Conservation (phyloP, 2,797 vertebrate species). For the Paramormyrops hopkinsi region DNA sequence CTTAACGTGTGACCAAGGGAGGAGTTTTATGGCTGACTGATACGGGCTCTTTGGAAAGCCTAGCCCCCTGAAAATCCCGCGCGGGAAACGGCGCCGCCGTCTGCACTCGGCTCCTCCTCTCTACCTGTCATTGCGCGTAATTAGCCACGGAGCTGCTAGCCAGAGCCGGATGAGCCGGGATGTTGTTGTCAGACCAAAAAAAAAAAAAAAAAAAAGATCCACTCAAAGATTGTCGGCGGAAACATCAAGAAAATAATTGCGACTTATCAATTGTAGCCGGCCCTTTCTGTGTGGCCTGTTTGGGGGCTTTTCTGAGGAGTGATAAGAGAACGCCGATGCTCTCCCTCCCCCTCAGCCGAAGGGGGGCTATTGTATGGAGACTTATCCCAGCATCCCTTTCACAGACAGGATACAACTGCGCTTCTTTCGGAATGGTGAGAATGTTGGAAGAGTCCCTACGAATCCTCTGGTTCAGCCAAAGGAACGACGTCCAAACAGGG, state of each 20-base stretch:
- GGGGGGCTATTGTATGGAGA: neutral
- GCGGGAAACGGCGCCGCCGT: constrained; percentile 11
- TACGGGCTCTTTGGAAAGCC: neutral
- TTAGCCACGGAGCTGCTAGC: constrained; percentile 21
- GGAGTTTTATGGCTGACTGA: neutral
- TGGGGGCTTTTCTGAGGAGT: neutral
- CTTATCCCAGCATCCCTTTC: neutral
- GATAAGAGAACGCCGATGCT: neutral
- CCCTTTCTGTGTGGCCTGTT: neutral
- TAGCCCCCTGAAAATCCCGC: neutral
- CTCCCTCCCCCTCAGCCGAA: neutral
- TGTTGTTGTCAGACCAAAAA: constrained; percentile 28
- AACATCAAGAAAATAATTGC: constrained; percentile 18
- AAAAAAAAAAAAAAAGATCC: neutral
- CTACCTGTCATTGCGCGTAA: constrained; percentile 27
- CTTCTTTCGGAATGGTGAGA: neutral
- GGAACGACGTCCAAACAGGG: neutral
- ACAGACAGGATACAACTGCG: neutral
- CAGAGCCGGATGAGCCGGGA: constrained; percentile 5
- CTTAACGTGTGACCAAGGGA: neutral
- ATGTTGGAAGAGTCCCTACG: neutral
- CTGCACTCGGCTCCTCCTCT: constrained; percentile 25
- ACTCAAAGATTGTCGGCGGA: neutral
- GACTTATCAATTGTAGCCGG: constrained; percentile 16
- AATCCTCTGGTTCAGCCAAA: neutral